Conservation (phyloP, 2,888 invertebrate species). For the Fragum whitleyi region DNA sequence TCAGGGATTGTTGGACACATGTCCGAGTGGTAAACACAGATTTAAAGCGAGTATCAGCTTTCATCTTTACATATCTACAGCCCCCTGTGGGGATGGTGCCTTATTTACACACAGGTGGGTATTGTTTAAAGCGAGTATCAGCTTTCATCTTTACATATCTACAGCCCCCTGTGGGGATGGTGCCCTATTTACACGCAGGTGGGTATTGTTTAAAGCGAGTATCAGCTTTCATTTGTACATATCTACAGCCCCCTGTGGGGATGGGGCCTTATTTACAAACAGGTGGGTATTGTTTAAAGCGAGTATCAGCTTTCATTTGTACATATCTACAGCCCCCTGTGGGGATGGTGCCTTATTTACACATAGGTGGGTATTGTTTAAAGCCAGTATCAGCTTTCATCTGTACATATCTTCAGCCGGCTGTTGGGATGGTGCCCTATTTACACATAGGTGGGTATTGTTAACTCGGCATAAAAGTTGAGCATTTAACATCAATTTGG, state of each 20-base stretch:
- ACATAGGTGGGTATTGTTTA: constrained; percentile 62
- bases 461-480: too few relatives aligned
- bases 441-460: constrained; percentile 81
- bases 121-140: constrained; percentile 77
- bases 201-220: constrained; percentile 70
- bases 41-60: constrained; percentile 79
- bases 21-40: constrained; percentile 56
- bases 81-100: constrained; percentile 85
- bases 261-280: constrained; percentile 76
- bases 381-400: constrained; percentile 81
- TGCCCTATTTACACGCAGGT: constrained; percentile 63
- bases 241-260: constrained; percentile 85
- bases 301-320: constrained; percentile 83
- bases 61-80: constrained; percentile 85
- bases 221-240: constrained; percentile 85
- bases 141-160: constrained; percentile 85
- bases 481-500: too few relatives aligned
- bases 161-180: constrained; percentile 85
- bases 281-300: constrained; percentile 69
- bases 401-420: constrained; percentile 85
- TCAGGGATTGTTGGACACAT: constrained; percentile 83
- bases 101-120: constrained; percentile 5
- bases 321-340: constrained; percentile 85
- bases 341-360: constrained; percentile 82
- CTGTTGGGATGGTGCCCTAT: constrained; percentile 85